These are phyloP conservation scores for Tenebrio molitor DNA, from an alignment of 1,140 invertebrate species.

Conservation along the genomic window DNA sequence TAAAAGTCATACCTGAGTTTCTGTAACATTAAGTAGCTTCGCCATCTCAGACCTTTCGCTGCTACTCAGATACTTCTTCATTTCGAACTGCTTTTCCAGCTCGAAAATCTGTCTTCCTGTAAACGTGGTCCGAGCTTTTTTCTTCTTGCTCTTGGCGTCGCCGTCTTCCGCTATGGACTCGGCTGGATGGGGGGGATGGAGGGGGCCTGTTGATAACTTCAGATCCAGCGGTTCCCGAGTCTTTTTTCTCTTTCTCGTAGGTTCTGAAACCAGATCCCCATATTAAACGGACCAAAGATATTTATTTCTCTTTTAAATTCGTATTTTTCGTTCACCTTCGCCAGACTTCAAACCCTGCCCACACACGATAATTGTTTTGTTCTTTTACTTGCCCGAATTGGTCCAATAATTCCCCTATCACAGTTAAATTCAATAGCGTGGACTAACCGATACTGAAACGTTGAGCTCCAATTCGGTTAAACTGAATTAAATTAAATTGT, in stretches of 20 bases:
- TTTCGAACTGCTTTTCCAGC: conserved; percentile 94
- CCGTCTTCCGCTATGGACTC: conserved; percentile 70
- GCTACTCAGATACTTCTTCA: conserved; percentile 97
- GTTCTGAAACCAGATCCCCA: conserved; percentile 56
- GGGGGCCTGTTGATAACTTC: conserved; percentile 49
- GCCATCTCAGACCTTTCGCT: conserved; percentile 95
- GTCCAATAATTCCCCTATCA: no score
- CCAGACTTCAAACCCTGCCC: not conserved
- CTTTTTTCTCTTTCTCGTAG: conserved; percentile 65
- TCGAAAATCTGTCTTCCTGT: conserved; percentile 97
- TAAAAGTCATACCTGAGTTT: conserved; percentile 86
- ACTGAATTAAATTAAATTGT: not conserved
- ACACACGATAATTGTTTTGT: no score
- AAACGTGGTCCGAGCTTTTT: conserved; percentile 96
- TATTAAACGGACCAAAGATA: not conserved
- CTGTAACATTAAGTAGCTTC: conserved; percentile 92
- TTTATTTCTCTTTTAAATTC: not conserved
- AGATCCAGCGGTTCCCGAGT: conserved; percentile 59
- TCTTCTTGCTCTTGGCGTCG: conserved; percentile 82
- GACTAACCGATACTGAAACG: no score
- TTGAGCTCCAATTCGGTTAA: no score
- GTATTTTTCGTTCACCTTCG: not conserved
- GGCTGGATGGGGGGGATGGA: conserved; percentile 25
- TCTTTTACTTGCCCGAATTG: no score
- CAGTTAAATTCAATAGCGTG: no score